Evolutionary conservation across 2,888 invertebrate genomes (phyloP), one percentile per base, ranked within the genome.

Genomic region (Ormyrus thymus): DNA sequence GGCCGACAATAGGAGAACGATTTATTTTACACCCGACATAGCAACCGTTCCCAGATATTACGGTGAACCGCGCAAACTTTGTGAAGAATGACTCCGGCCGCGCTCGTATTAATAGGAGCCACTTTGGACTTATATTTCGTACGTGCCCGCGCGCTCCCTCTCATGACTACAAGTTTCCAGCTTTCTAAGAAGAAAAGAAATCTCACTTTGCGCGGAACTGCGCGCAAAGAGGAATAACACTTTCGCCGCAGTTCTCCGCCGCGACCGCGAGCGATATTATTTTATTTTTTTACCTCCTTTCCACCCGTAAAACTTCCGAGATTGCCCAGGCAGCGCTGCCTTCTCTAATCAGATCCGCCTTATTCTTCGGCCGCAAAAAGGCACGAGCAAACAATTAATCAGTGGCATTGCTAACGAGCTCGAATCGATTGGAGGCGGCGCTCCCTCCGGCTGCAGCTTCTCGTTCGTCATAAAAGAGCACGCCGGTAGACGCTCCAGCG

Each of bases 41-140:
- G 75, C 78, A 59, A 75, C 68, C 78, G 13, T 80, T 66, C 62
- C 76, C 70, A 73, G 79, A 79, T 73, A 76, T 79, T 76, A 76
- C 74, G 74, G 68, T 62, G 79, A 79, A 81, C 79, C 81, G 72
- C 78, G 68, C 73, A 73, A 79, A 79, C 81, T 83, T 79, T 78
- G 78, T 83, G 85, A 86, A 86, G 85, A 86, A 84, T 84, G 83
- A 79, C 80, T 80, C 65, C 71, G 74, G 80, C 79, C 50, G 71
- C 66, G 81, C 82, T 65, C 75, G 75, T 81, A 85, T 86, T 85
- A 86, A 86, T 85, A 86, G 84, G 78, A 81, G 81, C 84, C 82
- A 84, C 83, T 85, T 85, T 83, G 82, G 83, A 84, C 83, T 85
- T 86, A 83, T 84, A 84, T 82, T 82, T 80, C 78, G 72, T 82